These are phyloP conservation scores for Sebastes kiyomatsui DNA, from an alignment of 2,797 vertebrate genomes.

Conservation along the genomic window DNA sequence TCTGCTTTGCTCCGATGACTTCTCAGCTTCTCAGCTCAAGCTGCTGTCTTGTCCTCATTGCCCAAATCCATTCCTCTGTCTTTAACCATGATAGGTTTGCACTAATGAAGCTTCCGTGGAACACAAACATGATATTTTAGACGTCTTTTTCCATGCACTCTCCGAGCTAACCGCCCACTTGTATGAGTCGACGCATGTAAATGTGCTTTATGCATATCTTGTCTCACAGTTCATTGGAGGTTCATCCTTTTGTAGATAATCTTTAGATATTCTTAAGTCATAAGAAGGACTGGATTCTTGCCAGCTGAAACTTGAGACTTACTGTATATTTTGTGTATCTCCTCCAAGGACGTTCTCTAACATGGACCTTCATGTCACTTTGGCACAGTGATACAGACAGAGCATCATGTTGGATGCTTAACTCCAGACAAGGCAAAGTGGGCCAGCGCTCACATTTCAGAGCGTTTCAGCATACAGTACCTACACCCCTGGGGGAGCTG, in stretches of 20 bases:
- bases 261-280: background rate
- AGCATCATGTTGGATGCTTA: conserved; percentile 29
- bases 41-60: conserved; percentile 32
- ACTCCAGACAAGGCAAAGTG: conserved; percentile 54
- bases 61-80: conserved; percentile 14
- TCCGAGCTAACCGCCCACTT: background rate
- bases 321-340: conserved; percentile 7
- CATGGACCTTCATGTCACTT: conserved; percentile 24
- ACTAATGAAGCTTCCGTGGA: conserved; percentile 34
- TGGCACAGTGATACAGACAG: conserved; percentile 32
- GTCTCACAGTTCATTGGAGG: background rate
- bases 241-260: background rate
- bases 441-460: conserved; percentile 53
- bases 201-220: background rate
- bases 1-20: conserved; percentile 42
- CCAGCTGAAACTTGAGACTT: background rate
- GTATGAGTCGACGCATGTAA: background rate
- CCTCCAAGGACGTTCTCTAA: background rate
- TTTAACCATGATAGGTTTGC: conserved; percentile 19
- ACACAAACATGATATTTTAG: background rate
- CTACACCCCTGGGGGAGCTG: conserved; percentile 54
- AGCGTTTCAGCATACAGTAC: conserved; percentile 59
- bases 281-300: background rate
- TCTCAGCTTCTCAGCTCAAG: conserved; percentile 35
- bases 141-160: background rate